Conservation (phyloP, 2,888 invertebrate species). For the Cosmopolites sordidus region DNA sequence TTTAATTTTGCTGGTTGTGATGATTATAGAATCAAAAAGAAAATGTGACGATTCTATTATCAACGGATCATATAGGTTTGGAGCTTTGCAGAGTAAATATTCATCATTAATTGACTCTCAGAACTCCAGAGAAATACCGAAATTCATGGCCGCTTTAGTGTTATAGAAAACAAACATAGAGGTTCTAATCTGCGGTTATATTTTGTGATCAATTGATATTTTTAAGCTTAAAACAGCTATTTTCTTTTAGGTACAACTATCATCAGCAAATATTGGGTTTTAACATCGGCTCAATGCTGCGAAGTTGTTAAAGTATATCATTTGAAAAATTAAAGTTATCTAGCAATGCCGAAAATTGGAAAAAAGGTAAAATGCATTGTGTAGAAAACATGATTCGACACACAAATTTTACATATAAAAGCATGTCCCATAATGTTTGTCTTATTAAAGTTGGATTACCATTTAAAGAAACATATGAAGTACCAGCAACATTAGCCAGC, state of each 20-base stretch:
- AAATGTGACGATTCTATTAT: conserved; percentile 22
- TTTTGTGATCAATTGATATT: background rate
- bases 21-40: conserved; percentile 29
- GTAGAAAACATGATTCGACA: conserved; percentile 31
- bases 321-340: conserved; percentile 29
- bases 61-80: conserved; percentile 5
- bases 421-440: conserved; percentile 29
- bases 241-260: conserved; percentile 28
- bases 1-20: conserved; percentile 30
- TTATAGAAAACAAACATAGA: conserved; percentile 12
- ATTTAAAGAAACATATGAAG: conserved; percentile 28
- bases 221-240: background rate
- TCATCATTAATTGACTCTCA: conserved; percentile 15
- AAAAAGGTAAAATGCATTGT: conserved; percentile 29
- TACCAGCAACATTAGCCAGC: conserved; percentile 26
- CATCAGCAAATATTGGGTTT: conserved; percentile 32
- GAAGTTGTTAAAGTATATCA: conserved; percentile 24
- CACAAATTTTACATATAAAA: conserved; percentile 27
- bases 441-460: conserved; percentile 29
- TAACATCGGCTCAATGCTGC: conserved; percentile 34
- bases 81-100: conserved; percentile 10
- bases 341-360: conserved; percentile 30
- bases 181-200: conserved; percentile 24
- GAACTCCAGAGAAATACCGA: conserved; percentile 8
- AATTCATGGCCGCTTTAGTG: conserved; percentile 27